Base-by-base conservation (phyloP, 2,888 invertebrate genomes). In the Ischnus inquisitorius region DNA sequence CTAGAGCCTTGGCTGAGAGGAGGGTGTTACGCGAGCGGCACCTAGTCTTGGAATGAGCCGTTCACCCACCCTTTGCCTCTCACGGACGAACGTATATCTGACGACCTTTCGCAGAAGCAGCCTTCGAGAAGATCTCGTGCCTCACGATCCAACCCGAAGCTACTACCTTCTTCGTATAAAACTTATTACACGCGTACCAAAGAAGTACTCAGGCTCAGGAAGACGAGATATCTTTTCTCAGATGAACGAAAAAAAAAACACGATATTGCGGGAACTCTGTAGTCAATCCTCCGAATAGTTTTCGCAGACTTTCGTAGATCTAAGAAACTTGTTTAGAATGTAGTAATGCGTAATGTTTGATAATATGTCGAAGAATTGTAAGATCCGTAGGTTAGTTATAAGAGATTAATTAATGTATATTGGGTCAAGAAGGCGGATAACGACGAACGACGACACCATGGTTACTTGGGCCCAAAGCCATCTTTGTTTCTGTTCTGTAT, bases 401-500 rank as follows among this genome's bases (percentile, higher is more conserved):
- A 14, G 60, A 41, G 64, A 62, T 41, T 57, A 82, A 82, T 41
- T 78, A 82, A 80, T 65, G 75, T 79, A 25, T 60, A 74, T 81
- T 81, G 68, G 54, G 72, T 76, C 69, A 67, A 77, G 57, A 79
- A 64, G 67, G 67, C 39, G 39, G 54, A 81, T 64, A 43, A 12
- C 68, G 28, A 79, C 76, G 75, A 82, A 89, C 87, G 71, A 86
- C 82, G 77, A 80, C 74, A 80, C 65, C 79, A 64, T 79, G 78
- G 83, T 85, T 82, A 86, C 79, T 88, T 90, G 90, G 90, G 90
- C 92, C 93, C 93, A 87, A 85, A 94, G 94, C 94, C 94, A 94
- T 94, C 94, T 94, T 94, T 94, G 94, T 93, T 94, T 94, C 94
- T 95, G 94, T 95, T 95, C 94, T 95, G 92, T 94, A 94, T 95